Evolutionary conservation across 2,113 vertebrate species (phyloP), one percentile per base, ranked within the genome.

Genomic region (Dascyllus trimaculatus): DNA sequence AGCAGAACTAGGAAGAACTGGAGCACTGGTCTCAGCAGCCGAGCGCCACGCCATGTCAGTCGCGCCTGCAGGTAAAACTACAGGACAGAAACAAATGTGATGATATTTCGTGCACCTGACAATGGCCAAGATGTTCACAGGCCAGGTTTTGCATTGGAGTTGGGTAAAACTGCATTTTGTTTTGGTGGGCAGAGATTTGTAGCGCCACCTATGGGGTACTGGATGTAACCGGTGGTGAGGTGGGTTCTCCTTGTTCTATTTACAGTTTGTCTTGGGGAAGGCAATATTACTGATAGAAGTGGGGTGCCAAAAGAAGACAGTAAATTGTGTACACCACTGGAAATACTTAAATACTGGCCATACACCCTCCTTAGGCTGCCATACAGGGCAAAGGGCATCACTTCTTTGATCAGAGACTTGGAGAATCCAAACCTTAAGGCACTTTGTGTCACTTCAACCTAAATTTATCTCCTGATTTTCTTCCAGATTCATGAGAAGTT

Each of bases 11-110:
- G 87, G 48, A 96, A 90, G 69, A 94, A 95, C 92, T 96, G 95
- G 22, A 95, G 67, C 4, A 91, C 51, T 0, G 95, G 94, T n/a
- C 91, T 84, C 38, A 95, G 81, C 54, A 95, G 89, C 10, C 94
- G 91, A 49, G 95, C 93, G 0, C 94, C 94, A 0, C 58, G 84
- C 94, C 95, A 95, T 0, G 91, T 94, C 32, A 95, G 72, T 19
- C 94, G 80, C 0, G 95, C 94, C 88, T 96, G 95, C 75, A 95
- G 79, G 66, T 95, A 95, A 81, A 97, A 94, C 95, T 96, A 45
- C 17, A 19, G 2, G 26, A 62, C 54, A 49, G 11, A 76, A 63
- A 69, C 11, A 32, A 32, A 71, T 19, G 14, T 2, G 13, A 22
- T 2, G 4, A 67, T 29, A 48, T 63, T 75, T n/a, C 25, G 1